Evolutionary conservation across 2,113 vertebrate genomes (phyloP).

Genomic region (Alectura lathami): DNA sequence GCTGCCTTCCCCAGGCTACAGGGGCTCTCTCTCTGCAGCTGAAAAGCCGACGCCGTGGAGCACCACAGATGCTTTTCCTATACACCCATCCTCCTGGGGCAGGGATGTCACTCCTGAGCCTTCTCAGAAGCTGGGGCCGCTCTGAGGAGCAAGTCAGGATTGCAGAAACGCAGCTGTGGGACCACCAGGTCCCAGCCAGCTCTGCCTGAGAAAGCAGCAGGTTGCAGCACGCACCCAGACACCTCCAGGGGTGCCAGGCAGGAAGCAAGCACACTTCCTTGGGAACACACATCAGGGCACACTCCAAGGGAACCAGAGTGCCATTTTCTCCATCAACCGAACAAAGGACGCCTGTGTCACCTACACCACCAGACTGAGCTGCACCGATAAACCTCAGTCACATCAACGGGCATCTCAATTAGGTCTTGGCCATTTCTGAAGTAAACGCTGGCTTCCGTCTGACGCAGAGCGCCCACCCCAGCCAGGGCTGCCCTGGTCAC

Average conservation of each 20-base stretch:
- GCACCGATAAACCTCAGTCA: neutral
- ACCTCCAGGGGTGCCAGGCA: neutral
- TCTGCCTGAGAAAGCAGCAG: neutral
- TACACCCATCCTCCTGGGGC: fast-evolving
- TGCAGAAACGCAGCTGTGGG: neutral
- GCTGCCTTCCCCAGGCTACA: neutral
- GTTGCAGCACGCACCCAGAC: neutral
- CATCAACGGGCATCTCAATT: fast-evolving
- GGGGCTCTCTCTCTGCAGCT: neutral
- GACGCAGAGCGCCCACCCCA: neutral
- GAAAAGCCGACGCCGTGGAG: neutral
- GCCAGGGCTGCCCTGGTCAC: neutral
- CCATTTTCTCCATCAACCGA: neutral
- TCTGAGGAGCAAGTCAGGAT: neutral
- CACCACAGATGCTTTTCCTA: neutral
- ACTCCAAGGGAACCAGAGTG: neutral
- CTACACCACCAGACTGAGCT: fast-evolving
- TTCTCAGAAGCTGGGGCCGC: fast-evolving
- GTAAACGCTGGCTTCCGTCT: neutral
- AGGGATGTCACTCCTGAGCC: neutral
- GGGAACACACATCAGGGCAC: neutral
- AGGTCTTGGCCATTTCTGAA: neutral
- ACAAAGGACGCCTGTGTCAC: neutral
- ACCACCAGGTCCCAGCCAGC: neutral
- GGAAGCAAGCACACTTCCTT: fast-evolving